A percentile compares a stretch with the other conserved stretches of the same genome.
phyloP scores from a whole-genome alignment of 2,113 vertebrate species.

The Sciurus niger region DNA sequence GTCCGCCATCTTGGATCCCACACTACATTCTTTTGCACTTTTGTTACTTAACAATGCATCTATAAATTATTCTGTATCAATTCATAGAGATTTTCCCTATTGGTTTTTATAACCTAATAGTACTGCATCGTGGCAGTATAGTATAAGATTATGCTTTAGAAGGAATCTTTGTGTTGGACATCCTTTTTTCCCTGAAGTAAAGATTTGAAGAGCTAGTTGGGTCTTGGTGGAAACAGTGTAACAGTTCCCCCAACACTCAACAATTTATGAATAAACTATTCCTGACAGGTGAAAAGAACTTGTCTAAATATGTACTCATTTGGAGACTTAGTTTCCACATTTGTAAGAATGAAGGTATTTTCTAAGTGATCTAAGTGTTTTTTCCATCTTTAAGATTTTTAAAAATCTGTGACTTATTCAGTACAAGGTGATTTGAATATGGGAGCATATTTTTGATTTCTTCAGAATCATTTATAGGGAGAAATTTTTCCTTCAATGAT shows the following conservation, averaged over 20 bases:
- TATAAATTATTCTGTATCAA: background rate
- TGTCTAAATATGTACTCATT: background rate
- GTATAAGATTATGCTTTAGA: background rate
- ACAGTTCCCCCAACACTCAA: background rate
- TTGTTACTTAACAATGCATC: background rate
- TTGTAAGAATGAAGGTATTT: background rate
- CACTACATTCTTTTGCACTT: background rate
- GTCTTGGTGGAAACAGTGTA: background rate
- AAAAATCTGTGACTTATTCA: background rate
- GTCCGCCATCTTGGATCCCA: background rate
- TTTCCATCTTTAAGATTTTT: slow-evolving; percentile 25
- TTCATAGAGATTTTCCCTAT: background rate
- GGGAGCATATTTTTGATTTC: background rate
- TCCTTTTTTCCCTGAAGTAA: background rate
- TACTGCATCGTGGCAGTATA: background rate
- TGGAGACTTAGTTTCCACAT: background rate
- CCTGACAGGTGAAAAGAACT: background rate
- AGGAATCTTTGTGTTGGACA: background rate
- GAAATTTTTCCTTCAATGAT: background rate
- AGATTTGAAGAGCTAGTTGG: background rate
- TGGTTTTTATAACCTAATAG: background rate
- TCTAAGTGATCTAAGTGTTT: background rate
- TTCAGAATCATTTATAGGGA: background rate
- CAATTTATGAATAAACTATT: background rate
- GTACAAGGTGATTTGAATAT: background rate